These are phyloP conservation scores for Mythimna albipuncta DNA, from an alignment of 2,888 invertebrate genomes.

Conservation along the genomic window DNA sequence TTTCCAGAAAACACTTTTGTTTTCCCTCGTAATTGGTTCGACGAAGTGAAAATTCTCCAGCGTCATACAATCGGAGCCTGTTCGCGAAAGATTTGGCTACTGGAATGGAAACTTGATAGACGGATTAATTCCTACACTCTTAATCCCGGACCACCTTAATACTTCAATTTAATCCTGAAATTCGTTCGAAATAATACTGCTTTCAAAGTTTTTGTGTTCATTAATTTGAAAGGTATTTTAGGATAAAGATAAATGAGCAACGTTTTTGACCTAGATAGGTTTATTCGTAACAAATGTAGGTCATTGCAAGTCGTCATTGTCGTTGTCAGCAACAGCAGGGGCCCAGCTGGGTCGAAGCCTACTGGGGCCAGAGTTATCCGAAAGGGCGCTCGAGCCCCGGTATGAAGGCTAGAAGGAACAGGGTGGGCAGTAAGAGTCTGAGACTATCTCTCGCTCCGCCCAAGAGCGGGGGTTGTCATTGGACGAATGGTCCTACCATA, in stretches of 20 bases:
- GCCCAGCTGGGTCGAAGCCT: too few relatives aligned
- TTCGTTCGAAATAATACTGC: constrained; percentile 26
- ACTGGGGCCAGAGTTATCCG: too few relatives aligned
- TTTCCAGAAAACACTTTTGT: constrained; percentile 8
- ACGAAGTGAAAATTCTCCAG: constrained; percentile 41
- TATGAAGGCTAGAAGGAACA: too few relatives aligned
- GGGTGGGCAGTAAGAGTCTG: too few relatives aligned
- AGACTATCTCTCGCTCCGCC: too few relatives aligned
- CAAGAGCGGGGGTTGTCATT: too few relatives aligned
- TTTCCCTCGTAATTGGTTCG: constrained; percentile 30
- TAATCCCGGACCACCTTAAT: constrained; percentile 25
- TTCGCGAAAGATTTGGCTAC: constrained; percentile 43
- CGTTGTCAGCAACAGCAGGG: too few relatives aligned
- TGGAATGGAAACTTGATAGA: constrained; percentile 54
- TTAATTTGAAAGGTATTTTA: constrained; percentile 20
- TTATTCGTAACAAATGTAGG: neutral
- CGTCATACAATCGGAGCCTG: constrained; percentile 40
- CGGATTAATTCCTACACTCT: constrained; percentile 40
- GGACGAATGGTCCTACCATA: too few relatives aligned
- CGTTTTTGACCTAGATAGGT: neutral
- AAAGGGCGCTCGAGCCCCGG: too few relatives aligned
- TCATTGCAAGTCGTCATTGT: too few relatives aligned
- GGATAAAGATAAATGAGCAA: constrained; percentile 13
- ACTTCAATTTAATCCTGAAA: constrained; percentile 28
- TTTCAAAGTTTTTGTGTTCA: constrained; percentile 29